Conservation (phyloP, 2,113 vertebrate species). For the Synodontis membranacea region DNA sequence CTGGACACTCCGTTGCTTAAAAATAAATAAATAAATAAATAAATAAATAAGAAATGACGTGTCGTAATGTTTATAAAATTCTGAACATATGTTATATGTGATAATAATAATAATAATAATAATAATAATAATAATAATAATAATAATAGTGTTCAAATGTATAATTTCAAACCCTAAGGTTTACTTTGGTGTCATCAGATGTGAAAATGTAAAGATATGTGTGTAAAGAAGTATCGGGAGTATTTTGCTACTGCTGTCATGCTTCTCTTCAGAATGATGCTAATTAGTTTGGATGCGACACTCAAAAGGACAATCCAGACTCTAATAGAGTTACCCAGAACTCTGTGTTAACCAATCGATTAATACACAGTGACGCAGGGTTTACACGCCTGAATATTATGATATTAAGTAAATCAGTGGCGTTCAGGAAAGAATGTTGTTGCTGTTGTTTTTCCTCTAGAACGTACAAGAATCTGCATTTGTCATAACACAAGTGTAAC, state of each 20-base stretch:
- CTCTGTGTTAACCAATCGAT: too few species aligned
- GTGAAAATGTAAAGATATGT: not conserved
- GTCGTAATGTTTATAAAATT: not conserved
- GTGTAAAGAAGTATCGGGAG: too few species aligned
- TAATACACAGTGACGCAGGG: not conserved
- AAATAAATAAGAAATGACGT: too few species aligned
- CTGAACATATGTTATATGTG: too few species aligned
- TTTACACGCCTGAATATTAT: not conserved
- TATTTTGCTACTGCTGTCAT: not conserved
- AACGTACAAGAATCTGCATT: not conserved
- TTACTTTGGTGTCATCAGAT: not conserved
- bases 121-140: too few species aligned
- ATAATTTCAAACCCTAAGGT: not conserved
- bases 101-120: too few species aligned
- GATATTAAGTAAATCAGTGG: not conserved
- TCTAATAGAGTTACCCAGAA: not conserved
- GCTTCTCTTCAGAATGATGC: not conserved
- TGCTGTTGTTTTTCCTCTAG: not conserved
- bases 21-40: too few species aligned
- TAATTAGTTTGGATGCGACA: not conserved
- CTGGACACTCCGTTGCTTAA: not conserved
- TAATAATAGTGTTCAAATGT: not conserved
- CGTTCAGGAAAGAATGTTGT: not conserved
- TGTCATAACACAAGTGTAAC: not conserved
- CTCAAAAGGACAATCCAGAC: not conserved